Percentiles rank a stretch among this genome's conserved stretches.
These are phyloP conservation scores for Pituophis catenifer DNA, from an alignment of 2,113 vertebrate species.

Conservation along the genomic window DNA sequence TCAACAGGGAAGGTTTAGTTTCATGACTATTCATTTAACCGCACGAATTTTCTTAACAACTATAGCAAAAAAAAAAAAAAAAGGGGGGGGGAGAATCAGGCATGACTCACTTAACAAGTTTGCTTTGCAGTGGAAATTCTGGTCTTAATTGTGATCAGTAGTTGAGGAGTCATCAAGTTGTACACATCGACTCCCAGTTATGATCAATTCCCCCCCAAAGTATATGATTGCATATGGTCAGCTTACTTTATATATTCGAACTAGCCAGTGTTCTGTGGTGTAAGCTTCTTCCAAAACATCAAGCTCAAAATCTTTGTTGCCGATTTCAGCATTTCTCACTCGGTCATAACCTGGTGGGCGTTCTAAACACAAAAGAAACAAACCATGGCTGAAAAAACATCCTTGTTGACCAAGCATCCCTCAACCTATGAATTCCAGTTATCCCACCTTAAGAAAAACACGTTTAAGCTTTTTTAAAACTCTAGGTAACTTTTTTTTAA, in stretches of 20 bases:
- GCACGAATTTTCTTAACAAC: background rate
- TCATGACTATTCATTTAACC: background rate
- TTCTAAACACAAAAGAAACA: conserved; percentile 67
- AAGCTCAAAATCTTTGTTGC: conserved; percentile 98
- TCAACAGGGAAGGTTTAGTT: background rate
- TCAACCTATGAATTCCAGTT: fast-evolving
- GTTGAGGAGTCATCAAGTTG: background rate
- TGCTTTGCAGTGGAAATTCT: background rate
- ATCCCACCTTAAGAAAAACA: background rate
- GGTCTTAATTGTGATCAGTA: background rate
- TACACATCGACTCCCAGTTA: background rate
- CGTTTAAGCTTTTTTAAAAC: background rate
- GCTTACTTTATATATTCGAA: conserved; percentile 97
- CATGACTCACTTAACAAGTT: background rate
- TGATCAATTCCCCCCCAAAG: background rate
- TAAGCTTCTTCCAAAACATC: conserved; percentile 97
- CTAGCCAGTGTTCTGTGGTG: conserved; percentile 98
- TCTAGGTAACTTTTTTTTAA: background rate
- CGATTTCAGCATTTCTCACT: conserved; percentile 95
- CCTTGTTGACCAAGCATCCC: fast-evolving
- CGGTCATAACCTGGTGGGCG: conserved; percentile 96
- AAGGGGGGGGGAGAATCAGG: background rate
- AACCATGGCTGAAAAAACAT: background rate
- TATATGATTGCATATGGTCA: too few relatives aligned
- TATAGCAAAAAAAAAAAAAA: background rate